These are phyloP conservation scores for Atrichornis clamosus DNA, from an alignment of 2,113 vertebrate species.

Conservation along the genomic window DNA sequence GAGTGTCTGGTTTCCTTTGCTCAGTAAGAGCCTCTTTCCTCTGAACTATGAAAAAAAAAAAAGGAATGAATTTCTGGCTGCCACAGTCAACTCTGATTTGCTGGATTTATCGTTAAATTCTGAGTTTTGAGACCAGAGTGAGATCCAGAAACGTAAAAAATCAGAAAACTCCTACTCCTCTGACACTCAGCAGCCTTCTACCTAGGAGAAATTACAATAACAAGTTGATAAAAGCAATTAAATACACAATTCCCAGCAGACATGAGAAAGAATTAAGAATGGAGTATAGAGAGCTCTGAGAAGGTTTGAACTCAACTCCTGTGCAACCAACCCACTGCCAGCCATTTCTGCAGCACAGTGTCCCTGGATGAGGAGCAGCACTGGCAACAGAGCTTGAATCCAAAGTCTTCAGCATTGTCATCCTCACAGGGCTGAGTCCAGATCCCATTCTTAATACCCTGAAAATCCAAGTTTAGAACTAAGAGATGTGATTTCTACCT, in stretches of 20 bases:
- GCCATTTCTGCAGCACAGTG: accelerated
- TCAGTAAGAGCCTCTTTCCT: not conserved
- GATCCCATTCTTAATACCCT: not conserved
- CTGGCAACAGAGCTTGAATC: not conserved
- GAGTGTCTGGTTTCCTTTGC: not conserved
- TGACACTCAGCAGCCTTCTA: not conserved
- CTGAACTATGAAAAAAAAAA: not conserved
- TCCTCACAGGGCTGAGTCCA: not conserved
- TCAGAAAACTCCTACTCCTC: not conserved
- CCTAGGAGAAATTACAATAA: not conserved
- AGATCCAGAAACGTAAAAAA: not conserved
- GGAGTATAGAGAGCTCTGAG: not conserved
- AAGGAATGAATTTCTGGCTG: not conserved
- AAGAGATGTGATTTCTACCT: not conserved
- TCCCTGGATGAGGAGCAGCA: not conserved
- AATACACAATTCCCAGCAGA: not conserved
- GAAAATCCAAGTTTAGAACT: not conserved
- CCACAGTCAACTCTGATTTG: not conserved
- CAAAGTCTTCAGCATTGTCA: not conserved
- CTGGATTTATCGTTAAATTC: constrained; percentile 23
- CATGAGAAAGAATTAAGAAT: not conserved
- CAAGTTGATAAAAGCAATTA: not conserved
- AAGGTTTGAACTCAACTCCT: not conserved
- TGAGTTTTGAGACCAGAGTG: not conserved
- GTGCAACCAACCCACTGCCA: not conserved